Conservation (phyloP, 1,140 invertebrate species). For the Aphelenchoides avenae region DNA sequence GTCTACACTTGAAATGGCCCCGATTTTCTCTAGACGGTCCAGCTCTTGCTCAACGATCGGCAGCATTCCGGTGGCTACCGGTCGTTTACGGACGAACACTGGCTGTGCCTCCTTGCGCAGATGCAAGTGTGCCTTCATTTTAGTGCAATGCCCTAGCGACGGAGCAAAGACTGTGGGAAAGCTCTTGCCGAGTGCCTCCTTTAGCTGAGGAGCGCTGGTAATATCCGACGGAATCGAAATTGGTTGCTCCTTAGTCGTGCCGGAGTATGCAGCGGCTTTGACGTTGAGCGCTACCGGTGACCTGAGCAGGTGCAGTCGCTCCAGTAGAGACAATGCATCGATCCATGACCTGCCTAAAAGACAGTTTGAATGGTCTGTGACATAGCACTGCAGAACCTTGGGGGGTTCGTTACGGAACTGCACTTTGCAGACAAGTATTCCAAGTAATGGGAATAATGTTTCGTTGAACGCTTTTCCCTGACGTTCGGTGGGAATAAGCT, state of each 20-base stretch:
- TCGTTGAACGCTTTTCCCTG: too few relatives aligned
- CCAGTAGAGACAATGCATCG: conserved; percentile 2
- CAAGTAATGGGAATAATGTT: too few relatives aligned
- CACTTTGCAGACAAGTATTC: too few relatives aligned
- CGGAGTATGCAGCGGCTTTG: background rate
- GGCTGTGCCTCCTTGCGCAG: conserved; percentile 17
- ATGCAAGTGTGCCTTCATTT: conserved; percentile 14
- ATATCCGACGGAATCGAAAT: background rate
- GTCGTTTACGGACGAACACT: conserved; percentile 31
- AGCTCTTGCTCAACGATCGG: conserved; percentile 49
- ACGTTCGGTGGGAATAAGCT: too few relatives aligned
- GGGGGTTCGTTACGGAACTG: too few relatives aligned
- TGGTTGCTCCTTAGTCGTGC: background rate
- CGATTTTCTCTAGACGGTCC: conserved; percentile 26
- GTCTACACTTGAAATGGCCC: conserved; percentile 45
- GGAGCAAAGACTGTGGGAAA: conserved; percentile 11
- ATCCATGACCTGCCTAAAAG: background rate
- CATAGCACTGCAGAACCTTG: too few relatives aligned
- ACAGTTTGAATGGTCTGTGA: too few relatives aligned
- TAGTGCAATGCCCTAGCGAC: conserved; percentile 10
- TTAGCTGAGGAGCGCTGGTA: background rate
- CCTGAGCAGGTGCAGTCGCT: too few relatives aligned
- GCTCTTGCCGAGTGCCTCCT: background rate
- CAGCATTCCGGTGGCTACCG: conserved; percentile 44
- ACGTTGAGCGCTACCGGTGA: too few relatives aligned